Conservation (phyloP, 1,140 invertebrate species). For the Ips nitidus region DNA sequence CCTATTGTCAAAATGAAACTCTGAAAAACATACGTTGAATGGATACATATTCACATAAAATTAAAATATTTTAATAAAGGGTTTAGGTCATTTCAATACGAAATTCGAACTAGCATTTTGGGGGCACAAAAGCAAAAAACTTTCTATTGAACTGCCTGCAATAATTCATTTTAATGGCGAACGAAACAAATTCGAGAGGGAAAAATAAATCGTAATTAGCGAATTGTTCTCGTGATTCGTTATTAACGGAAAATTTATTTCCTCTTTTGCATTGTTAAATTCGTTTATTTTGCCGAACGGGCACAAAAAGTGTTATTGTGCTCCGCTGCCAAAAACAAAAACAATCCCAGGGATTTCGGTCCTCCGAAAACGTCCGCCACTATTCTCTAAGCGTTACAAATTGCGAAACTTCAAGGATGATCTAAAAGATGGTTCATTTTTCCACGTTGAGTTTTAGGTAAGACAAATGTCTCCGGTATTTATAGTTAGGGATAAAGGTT, state of each 20-base stretch:
- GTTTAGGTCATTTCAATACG: no score
- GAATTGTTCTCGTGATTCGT: conserved; percentile 19
- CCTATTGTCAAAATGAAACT: no score
- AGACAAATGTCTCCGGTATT: not conserved
- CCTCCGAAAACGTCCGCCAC: no score
- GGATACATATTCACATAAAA: no score
- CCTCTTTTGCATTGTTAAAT: no score
- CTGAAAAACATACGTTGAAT: no score
- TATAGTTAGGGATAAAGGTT: no score
- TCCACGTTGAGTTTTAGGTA: not conserved
- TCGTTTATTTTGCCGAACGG: no score
- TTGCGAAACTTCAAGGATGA: not conserved
- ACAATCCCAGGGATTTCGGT: not conserved
- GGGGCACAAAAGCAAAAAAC: no score
- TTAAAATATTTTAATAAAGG: no score
- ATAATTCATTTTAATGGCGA: conserved; percentile 15
- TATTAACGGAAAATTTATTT: not conserved
- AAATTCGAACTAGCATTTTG: no score
- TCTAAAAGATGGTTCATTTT: not conserved
- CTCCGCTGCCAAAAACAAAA: not conserved
- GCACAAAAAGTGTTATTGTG: not conserved
- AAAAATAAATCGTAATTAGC: conserved; percentile 22
- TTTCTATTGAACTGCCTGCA: not conserved
- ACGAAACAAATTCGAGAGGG: conserved; percentile 9
- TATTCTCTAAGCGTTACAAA: not conserved